A percentile compares a stretch with the other conserved stretches of the same genome.
phyloP scores from a whole-genome alignment of 2,113 vertebrate species.

The Talpa occidentalis region DNA sequence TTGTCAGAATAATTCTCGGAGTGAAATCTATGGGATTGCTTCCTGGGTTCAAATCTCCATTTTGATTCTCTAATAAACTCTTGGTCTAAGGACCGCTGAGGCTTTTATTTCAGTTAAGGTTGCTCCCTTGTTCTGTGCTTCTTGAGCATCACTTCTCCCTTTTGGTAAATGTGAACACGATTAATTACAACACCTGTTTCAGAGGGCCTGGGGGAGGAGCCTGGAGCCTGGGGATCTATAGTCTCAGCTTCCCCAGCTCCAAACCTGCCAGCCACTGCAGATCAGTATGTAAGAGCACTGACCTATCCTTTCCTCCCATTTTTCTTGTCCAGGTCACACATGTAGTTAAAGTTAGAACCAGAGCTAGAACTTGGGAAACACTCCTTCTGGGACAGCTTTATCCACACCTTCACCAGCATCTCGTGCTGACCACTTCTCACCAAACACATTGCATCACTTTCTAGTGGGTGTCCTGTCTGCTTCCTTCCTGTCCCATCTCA shows the following conservation, averaged over 20 bases:
- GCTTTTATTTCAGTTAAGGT: too few relatives aligned
- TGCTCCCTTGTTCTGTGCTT: background rate
- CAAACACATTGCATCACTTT: background rate
- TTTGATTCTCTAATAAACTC: too few relatives aligned
- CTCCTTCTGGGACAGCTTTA: background rate
- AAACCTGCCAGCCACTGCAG: background rate
- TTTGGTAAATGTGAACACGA: background rate
- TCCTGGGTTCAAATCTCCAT: too few relatives aligned
- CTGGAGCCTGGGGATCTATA: background rate
- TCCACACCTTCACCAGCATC: background rate
- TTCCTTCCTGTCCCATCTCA: background rate
- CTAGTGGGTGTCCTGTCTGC: background rate
- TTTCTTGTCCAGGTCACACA: background rate
- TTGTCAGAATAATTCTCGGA: too few relatives aligned
- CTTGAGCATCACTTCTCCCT: background rate
- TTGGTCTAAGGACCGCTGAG: too few relatives aligned
- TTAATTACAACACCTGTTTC: background rate
- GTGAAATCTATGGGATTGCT: too few relatives aligned
- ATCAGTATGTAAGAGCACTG: background rate
- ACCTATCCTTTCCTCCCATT: background rate
- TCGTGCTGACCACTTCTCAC: background rate
- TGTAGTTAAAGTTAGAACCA: background rate
- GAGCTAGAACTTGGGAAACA: background rate
- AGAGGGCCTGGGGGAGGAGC: background rate
- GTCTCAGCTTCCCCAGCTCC: background rate